phyloP scores from a whole-genome alignment of 92 coral and sea anemone species.

The Phenganax subtilis region DNA sequence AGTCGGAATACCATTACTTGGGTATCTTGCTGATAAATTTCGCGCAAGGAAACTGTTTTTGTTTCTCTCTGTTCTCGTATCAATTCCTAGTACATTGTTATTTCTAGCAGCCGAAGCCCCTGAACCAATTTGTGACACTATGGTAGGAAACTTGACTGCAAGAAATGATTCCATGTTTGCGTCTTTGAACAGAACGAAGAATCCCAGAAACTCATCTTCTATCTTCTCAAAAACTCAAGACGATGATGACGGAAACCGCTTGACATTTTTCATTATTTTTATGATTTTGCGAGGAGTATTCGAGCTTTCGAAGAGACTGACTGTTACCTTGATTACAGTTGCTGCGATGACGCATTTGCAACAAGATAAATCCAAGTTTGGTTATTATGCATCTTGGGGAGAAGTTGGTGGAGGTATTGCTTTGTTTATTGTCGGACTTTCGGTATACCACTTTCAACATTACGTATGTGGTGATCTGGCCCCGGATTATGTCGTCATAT shows the following conservation, averaged over 20 bases:
- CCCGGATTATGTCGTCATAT: conserved; percentile 4
- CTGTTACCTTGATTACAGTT: conserved; percentile 2
- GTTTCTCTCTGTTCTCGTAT: conserved; percentile 12
- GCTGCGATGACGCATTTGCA: conserved; percentile 10
- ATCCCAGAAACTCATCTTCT: neutral
- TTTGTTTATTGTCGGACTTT: conserved; percentile 25
- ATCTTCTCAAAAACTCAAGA: neutral
- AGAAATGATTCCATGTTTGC: neutral
- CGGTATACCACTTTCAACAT: neutral
- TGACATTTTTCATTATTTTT: conserved; percentile 5
- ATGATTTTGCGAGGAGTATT: conserved; percentile 2
- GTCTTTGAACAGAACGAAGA: neutral
- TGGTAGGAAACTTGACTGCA: neutral
- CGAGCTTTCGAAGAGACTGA: conserved; percentile 13
- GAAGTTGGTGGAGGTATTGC: conserved; percentile 19
- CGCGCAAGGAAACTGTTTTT: conserved; percentile 3
- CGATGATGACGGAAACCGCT: neutral
- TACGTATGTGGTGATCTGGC: neutral
- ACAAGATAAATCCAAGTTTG: conserved; percentile 10
- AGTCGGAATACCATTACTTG: conserved; percentile 16
- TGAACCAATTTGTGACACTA: neutral
- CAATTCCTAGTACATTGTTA: conserved; percentile 1
- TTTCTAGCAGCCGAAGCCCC: neutral
- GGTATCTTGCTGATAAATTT: neutral
- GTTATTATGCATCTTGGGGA: conserved; percentile 25